phyloP scores from a whole-genome alignment of 2,113 vertebrate species.

The Ammospiza nelsoni region DNA sequence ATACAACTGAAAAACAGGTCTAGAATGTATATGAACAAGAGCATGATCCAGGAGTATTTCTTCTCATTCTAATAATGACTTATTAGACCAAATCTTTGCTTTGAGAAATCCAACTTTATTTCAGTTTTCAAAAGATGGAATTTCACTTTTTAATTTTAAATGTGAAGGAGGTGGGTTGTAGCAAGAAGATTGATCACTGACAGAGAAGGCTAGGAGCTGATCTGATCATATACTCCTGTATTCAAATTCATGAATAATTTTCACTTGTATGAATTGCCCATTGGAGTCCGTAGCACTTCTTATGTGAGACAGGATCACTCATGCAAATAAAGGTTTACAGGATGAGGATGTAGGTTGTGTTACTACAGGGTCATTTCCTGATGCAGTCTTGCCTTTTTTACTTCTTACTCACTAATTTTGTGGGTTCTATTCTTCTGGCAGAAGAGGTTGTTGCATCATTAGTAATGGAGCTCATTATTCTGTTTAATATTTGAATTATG shows the following conservation, averaged over 20 bases:
- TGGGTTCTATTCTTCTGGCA: background rate
- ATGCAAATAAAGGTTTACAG: constrained; percentile 18
- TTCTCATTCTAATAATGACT: background rate
- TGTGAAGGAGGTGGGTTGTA: background rate
- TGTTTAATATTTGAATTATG: constrained; percentile 62
- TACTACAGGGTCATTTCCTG: constrained; percentile 17
- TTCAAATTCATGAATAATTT: constrained; percentile 58
- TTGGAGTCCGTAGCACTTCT: background rate
- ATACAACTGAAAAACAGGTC: background rate
- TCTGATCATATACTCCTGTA: background rate
- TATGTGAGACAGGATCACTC: constrained; percentile 29
- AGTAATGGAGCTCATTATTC: constrained; percentile 30
- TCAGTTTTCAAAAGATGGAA: background rate
- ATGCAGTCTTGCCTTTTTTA: background rate
- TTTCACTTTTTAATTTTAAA: background rate
- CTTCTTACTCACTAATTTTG: constrained; percentile 31
- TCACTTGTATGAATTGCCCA: background rate
- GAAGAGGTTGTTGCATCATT: constrained; percentile 37
- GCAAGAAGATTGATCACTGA: background rate
- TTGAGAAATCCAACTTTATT: constrained; percentile 3
- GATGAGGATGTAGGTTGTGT: background rate
- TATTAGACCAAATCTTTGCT: background rate
- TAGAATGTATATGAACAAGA: background rate
- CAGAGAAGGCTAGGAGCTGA: background rate
- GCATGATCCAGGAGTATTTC: background rate